Conservation (phyloP, 1,140 invertebrate species). For the Cyclina sinensis region DNA sequence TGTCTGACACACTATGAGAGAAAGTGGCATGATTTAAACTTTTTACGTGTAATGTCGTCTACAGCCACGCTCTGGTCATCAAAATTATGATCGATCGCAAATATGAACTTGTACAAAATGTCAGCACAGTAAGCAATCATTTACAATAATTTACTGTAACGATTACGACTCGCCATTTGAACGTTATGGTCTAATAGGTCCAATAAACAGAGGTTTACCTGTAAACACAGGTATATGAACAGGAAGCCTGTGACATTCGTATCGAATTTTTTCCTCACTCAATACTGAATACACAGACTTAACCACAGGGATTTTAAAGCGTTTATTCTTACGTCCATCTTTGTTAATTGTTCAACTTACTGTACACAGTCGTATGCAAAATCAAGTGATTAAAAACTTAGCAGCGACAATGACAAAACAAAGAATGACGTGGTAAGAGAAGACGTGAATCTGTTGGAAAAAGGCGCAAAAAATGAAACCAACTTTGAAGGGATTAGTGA, state of each 20-base stretch:
- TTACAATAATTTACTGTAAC: too few relatives aligned
- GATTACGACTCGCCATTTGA: background rate
- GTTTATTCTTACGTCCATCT: background rate
- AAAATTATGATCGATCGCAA: too few relatives aligned
- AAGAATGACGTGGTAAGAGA: background rate
- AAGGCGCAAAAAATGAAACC: background rate
- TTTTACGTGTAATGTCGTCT: too few relatives aligned
- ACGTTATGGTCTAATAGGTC: slow-evolving; percentile 6
- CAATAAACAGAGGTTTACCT: background rate
- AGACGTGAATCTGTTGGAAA: background rate
- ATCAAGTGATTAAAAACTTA: background rate
- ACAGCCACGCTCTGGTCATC: too few relatives aligned
- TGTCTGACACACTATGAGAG: too few relatives aligned
- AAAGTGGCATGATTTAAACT: too few relatives aligned
- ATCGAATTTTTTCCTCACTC: background rate
- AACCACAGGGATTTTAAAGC: background rate
- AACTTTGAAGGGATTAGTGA: background rate
- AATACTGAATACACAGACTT: background rate
- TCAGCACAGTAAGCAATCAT: too few relatives aligned
- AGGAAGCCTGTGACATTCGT: background rate
- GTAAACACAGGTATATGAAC: slow-evolving; percentile 5
- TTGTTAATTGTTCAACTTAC: background rate
- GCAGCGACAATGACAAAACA: too few relatives aligned
- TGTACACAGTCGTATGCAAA: background rate
- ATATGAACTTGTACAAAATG: too few relatives aligned